phyloP scores from a whole-genome alignment of 2,113 vertebrate species.

The Agapornis roseicollis region DNA sequence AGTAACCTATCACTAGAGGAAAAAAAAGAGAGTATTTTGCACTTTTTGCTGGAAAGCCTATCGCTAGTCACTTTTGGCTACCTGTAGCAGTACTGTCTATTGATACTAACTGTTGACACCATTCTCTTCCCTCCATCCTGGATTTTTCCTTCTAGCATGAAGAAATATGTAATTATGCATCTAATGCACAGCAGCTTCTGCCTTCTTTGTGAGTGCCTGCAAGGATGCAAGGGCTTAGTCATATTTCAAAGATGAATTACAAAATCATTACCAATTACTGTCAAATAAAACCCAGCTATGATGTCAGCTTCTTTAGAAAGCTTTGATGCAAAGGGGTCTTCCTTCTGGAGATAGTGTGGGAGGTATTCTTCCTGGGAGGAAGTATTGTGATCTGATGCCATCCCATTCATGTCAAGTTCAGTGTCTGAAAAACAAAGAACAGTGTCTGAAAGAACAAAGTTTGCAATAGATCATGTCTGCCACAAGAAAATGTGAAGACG shows the following conservation, averaged over 20 bases:
- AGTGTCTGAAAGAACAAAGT: not conserved
- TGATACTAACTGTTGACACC: not conserved
- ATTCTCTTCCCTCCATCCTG: not conserved
- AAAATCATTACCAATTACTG: slow-evolving; percentile 83
- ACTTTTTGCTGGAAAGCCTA: not conserved
- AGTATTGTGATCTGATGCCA: slow-evolving; percentile 74
- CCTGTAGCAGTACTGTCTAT: not conserved
- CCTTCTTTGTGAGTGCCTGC: not conserved
- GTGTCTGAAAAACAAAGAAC: slow-evolving; percentile 55
- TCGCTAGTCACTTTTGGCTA: not conserved
- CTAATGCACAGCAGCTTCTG: not conserved
- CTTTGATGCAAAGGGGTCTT: slow-evolving; percentile 88
- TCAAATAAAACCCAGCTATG: slow-evolving; percentile 87
- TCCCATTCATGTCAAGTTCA: slow-evolving; percentile 43
- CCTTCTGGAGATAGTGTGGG: slow-evolving; percentile 78
- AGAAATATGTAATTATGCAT: not conserved
- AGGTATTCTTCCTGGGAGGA: slow-evolving; percentile 63
- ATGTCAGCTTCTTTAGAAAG: slow-evolving; percentile 91
- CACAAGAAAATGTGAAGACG: not conserved
- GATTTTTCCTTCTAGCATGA: not conserved
- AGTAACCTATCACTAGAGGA: not conserved
- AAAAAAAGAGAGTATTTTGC: not conserved
- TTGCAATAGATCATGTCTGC: not conserved
- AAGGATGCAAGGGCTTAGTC: not conserved
- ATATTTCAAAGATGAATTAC: not conserved